Percentiles rank a stretch among this genome's conserved stretches.
Conservation (phyloP, 2,888 invertebrate genomes). For the Tubulanus polymorphus region DNA sequence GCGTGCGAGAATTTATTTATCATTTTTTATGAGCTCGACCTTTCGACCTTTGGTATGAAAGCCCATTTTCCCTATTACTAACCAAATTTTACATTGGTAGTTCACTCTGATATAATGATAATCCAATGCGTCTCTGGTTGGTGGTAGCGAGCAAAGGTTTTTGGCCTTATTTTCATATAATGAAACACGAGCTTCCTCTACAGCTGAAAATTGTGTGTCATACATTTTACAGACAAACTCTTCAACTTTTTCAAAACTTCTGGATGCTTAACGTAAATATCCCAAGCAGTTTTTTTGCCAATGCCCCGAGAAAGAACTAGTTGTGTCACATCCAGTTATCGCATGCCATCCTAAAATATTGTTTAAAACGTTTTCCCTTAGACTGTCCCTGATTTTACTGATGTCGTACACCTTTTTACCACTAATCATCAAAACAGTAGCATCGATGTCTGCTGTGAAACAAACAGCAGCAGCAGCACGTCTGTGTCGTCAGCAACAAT, state of each 20-base stretch:
- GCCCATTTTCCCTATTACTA: conserved; percentile 4
- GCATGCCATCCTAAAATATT: too few relatives aligned
- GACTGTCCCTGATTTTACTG: too few relatives aligned
- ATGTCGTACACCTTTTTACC: conserved; percentile 5
- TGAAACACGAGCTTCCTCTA: conserved; percentile 4
- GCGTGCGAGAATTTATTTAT: too few relatives aligned
- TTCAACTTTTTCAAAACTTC: neutral
- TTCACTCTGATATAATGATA: conserved; percentile 9
- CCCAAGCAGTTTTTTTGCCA: conserved; percentile 3
- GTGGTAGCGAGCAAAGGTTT: conserved; percentile 8
- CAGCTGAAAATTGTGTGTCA: neutral
- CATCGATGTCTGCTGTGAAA: neutral
- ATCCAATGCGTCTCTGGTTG: conserved; percentile 15
- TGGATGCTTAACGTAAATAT: neutral
- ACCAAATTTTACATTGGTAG: conserved; percentile 16
- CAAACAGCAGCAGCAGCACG: neutral
- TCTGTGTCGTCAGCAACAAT: too few relatives aligned
- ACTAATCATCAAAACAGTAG: conserved; percentile 14
- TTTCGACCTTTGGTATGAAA: too few relatives aligned
- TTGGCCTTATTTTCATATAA: conserved; percentile 5
- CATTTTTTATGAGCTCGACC: too few relatives aligned
- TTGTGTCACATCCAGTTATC: neutral
- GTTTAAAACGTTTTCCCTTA: too few relatives aligned
- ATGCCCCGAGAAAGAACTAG: neutral
- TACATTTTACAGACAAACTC: conserved; percentile 9